Evolutionary conservation across 2,113 vertebrate genomes (phyloP).

Genomic region (Sinosuthora webbiana): DNA sequence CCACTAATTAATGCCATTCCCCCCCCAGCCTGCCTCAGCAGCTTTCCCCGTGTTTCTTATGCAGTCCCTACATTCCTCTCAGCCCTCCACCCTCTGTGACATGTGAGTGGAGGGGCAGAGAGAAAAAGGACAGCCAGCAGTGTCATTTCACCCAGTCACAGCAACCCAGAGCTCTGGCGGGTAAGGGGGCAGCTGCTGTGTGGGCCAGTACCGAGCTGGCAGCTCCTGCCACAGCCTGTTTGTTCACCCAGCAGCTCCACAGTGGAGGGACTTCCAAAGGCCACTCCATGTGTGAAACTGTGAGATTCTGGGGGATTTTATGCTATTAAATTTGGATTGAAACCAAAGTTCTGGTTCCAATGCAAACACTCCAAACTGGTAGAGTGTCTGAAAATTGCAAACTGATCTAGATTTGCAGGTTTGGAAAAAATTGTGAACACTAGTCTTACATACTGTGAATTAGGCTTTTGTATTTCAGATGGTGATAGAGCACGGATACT

Average conservation of each 20-base stretch:
- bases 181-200: not conserved
- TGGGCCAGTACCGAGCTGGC: not conserved
- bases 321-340: not conserved
- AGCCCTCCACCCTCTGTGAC: not conserved
- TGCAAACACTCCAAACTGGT: not conserved
- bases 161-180: not conserved
- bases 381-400: not conserved
- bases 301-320: not conserved
- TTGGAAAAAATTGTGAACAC: not conserved
- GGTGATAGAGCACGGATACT: not conserved
- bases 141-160: not conserved
- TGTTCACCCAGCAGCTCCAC: not conserved
- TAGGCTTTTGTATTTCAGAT: not conserved
- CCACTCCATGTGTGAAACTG: accelerated
- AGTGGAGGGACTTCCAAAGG: not conserved
- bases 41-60: accelerated
- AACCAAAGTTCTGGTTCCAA: not conserved
- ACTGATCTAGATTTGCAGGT: not conserved
- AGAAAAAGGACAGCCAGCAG: not conserved
- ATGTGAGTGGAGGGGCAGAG: accelerated
- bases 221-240: not conserved
- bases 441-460: not conserved
- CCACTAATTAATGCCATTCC: not conserved
- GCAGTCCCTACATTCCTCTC: accelerated
- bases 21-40: not conserved